These are phyloP conservation scores for Cephonodes hylas DNA, from an alignment of 2,888 invertebrate species.

Conservation along the genomic window DNA sequence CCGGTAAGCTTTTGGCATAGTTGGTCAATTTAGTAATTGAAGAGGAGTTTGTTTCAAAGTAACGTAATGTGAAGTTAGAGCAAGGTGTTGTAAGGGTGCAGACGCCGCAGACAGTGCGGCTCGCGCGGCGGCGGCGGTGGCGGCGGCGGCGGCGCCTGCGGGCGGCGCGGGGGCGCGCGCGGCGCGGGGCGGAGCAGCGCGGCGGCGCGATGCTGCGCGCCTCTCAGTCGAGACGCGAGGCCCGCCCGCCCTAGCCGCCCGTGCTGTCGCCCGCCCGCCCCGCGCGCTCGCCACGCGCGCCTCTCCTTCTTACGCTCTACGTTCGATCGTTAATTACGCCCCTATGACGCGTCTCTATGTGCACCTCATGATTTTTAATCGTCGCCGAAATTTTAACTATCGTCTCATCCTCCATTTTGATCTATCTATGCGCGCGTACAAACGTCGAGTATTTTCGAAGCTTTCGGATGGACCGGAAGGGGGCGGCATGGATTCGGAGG, in stretches of 20 bases:
- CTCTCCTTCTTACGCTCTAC: conserved; percentile 49
- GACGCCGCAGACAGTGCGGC: conserved; percentile 70
- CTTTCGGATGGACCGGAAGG: conserved; percentile 75
- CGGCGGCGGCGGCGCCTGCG: conserved; percentile 67
- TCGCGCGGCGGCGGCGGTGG: conserved; percentile 64
- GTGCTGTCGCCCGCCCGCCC: conserved; percentile 69
- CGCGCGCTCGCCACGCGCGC: conserved; percentile 61
- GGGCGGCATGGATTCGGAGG: conserved; percentile 72
- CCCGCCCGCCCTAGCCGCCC: conserved; percentile 81
- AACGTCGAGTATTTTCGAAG: conserved; percentile 75
- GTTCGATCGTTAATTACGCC: conserved; percentile 53
- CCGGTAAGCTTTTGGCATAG: background rate
- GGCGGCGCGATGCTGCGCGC: conserved; percentile 84
- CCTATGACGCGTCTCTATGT: conserved; percentile 40
- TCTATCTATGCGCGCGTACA: conserved; percentile 64
- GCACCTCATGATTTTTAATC: conserved; percentile 35
- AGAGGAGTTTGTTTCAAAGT: background rate
- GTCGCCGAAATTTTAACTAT: conserved; percentile 39
- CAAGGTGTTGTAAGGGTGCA: conserved; percentile 46
- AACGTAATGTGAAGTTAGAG: background rate
- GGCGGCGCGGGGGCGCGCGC: conserved; percentile 39
- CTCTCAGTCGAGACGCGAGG: conserved; percentile 84
- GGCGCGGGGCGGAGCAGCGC: conserved; percentile 74
- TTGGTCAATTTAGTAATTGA: too few species aligned
- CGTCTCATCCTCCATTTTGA: conserved; percentile 45